A percentile compares a stretch with the other conserved stretches of the same genome.
These are phyloP conservation scores for Cladorhizidae sp. DNA, from an alignment of 37 sponge, comb jelly and placozoan genomes.

Conservation along the genomic window DNA sequence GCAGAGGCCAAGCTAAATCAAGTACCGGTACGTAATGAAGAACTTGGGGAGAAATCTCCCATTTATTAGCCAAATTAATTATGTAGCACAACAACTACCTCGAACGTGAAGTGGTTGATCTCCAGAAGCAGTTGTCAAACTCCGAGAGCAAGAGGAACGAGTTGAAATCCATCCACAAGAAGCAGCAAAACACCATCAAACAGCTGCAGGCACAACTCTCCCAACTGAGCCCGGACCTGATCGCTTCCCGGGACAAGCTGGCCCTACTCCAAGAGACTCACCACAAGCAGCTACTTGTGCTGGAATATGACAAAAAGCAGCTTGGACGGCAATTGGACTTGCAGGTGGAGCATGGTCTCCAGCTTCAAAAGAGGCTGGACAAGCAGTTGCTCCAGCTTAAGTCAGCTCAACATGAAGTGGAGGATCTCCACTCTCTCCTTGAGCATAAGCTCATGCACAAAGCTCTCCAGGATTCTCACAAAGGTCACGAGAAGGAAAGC, in stretches of 20 bases:
- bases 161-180: constrained; percentile 5
- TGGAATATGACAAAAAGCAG: constrained; percentile 29
- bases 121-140: constrained; percentile 6
- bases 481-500: no score
- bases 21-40: no score
- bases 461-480: not conserved
- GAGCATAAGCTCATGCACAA: not conserved
- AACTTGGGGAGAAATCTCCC: not conserved
- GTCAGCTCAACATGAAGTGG: constrained; percentile 36
- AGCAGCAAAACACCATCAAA: constrained; percentile 31
- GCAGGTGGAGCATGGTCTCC: constrained; percentile 11
- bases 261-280: not conserved
- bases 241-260: constrained; percentile 4
- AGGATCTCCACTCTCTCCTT: constrained; percentile 21
- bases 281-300: constrained; percentile 20
- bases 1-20: constrained; percentile 8
- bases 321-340: constrained; percentile 12
- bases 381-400: constrained; percentile 32
- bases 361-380: constrained; percentile 35
- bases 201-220: constrained; percentile 23
- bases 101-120: not conserved
- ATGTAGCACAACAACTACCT: constrained; percentile 29
- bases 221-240: constrained; percentile 19
- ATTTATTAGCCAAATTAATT: not conserved
- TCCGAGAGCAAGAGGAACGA: constrained; percentile 24